Evolutionary conservation across 2,113 vertebrate genomes (phyloP).

Genomic region (Gymnarchus niloticus): DNA sequence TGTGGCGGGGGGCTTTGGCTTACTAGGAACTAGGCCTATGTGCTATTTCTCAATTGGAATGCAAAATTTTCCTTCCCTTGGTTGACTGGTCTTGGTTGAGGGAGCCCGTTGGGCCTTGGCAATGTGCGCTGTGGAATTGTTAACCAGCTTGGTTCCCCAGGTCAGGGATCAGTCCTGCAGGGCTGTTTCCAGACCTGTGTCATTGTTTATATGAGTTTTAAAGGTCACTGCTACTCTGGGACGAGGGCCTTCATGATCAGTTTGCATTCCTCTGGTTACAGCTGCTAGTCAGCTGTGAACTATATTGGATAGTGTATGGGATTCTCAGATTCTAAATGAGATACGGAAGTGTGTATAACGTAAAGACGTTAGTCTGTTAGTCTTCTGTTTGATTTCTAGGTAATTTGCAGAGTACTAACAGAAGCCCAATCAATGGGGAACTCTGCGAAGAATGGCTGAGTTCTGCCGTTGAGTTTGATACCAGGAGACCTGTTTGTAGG

Average conservation of each 20-base stretch:
- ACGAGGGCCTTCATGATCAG: not conserved
- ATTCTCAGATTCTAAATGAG: not conserved
- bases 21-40: not conserved
- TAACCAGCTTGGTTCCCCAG: not conserved
- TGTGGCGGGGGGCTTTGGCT: not conserved
- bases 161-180: not conserved
- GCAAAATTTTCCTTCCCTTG: not conserved
- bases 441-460: not conserved
- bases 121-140: not conserved
- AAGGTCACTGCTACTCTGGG: not conserved
- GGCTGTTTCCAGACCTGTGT: not conserved
- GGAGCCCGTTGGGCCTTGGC: not conserved
- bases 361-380: not conserved
- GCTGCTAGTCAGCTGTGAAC: not conserved
- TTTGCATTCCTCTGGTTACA: constrained; percentile 3
- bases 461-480: not conserved
- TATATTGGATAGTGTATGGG: not conserved
- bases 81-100: not conserved
- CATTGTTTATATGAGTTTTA: not conserved
- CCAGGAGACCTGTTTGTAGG: not conserved
- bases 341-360: not conserved
- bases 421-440: not conserved
- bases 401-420: too few relatives aligned
- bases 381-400: too few relatives aligned
- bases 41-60: not conserved